Evolutionary conservation across 2,113 vertebrate genomes (phyloP).

Genomic region (Rana temporaria): DNA sequence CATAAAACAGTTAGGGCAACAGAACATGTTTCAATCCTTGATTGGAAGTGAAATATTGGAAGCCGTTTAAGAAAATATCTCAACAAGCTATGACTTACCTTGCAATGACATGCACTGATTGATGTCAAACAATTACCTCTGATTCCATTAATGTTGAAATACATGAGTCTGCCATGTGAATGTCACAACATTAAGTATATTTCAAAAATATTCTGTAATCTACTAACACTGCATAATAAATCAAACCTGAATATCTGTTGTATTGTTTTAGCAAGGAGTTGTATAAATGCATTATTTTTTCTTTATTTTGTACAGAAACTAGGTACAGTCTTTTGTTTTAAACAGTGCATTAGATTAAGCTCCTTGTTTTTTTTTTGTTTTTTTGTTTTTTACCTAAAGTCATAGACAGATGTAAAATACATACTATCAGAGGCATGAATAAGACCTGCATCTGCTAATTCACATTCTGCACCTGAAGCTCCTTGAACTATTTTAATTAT

Average conservation of each 20-base stretch:
- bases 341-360: background rate
- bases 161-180: conserved; percentile 8
- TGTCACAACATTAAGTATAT: conserved; percentile 30
- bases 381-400: conserved; percentile 11
- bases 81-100: conserved; percentile 4
- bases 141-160: conserved; percentile 14
- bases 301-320: background rate
- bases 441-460: conserved; percentile 33
- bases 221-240: background rate
- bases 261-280: background rate
- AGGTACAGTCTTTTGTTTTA: too few species aligned
- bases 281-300: background rate
- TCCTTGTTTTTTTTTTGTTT: conserved; percentile 11
- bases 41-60: conserved; percentile 18
- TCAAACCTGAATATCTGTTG: background rate
- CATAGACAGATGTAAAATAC: conserved; percentile 17
- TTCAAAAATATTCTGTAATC: conserved; percentile 21
- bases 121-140: conserved; percentile 15
- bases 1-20: conserved; percentile 25
- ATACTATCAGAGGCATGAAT: conserved; percentile 15
- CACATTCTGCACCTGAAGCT: conserved; percentile 37
- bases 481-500: conserved; percentile 48
- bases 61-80: conserved; percentile 33
- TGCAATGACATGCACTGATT: background rate
- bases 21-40: conserved; percentile 20